phyloP scores from a whole-genome alignment of 2,797 vertebrate genomes.

The Rhynchotus rufescens region DNA sequence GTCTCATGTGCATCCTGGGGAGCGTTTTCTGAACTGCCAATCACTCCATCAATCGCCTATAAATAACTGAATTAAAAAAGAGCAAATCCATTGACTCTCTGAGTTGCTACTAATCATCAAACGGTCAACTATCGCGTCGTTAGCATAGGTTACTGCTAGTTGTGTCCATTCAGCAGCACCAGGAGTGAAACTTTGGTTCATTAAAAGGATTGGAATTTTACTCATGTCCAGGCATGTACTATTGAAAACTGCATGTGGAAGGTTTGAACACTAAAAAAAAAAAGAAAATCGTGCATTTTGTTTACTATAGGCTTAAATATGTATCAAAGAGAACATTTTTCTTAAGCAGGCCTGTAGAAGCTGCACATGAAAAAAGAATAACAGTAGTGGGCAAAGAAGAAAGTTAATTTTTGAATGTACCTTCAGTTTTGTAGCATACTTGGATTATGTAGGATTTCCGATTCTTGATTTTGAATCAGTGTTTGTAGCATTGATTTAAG shows the following conservation, averaged over 20 bases:
- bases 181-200: not conserved
- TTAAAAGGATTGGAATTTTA: not conserved
- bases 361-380: not conserved
- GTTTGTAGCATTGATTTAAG: slow-evolving; percentile 67
- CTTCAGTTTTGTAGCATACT: not conserved
- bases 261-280: not conserved
- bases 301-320: not conserved
- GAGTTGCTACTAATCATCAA: not conserved
- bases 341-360: not conserved
- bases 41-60: too few species aligned
- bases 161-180: not conserved
- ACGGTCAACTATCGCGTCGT: not conserved
- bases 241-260: not conserved
- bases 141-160: not conserved
- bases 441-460: slow-evolving; percentile 1
- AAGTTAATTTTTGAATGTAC: slow-evolving; percentile 1
- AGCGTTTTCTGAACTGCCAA: not conserved
- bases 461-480: slow-evolving; percentile 2
- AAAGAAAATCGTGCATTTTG: not conserved
- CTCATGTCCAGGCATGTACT: not conserved
- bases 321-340: not conserved
- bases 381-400: not conserved
- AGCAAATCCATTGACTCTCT: not conserved
- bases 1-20: too few species aligned
- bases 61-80: not conserved